phyloP scores from a whole-genome alignment of 2,797 vertebrate genomes.

The Mus caroli region DNA sequence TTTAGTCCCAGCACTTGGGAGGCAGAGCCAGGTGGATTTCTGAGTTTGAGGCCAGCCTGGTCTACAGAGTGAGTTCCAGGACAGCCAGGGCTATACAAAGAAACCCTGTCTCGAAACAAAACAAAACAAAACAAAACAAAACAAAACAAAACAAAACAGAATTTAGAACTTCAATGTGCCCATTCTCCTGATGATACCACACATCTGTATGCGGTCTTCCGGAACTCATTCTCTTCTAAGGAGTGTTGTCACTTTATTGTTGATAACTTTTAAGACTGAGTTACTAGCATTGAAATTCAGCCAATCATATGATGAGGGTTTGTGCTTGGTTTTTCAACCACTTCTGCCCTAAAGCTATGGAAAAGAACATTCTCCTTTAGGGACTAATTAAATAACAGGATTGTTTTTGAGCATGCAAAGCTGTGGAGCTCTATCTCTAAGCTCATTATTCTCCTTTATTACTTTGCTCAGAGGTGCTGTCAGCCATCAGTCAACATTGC shows the following conservation, averaged over 20 bases:
- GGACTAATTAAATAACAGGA: neutral
- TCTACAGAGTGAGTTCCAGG: no score
- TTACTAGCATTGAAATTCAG: neutral
- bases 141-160: neutral
- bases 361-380: constrained; percentile 3
- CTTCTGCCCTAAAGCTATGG: neutral
- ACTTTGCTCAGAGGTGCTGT: neutral
- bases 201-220: neutral
- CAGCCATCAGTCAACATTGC: neutral
- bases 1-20: no score
- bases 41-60: no score
- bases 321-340: neutral
- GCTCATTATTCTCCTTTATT: neutral
- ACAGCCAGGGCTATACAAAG: no score
- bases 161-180: neutral
- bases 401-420: neutral
- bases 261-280: neutral
- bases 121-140: no score
- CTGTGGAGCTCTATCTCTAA: neutral
- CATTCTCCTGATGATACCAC: neutral
- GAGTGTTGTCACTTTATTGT: neutral
- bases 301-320: neutral
- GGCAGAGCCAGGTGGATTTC: no score
- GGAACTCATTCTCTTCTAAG: neutral
- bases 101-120: no score